Percentiles rank a stretch among this genome's conserved stretches.
These are phyloP conservation scores for Neolamprologus ventralis DNA, from an alignment of 2,113 vertebrate genomes.

Conservation along the genomic window DNA sequence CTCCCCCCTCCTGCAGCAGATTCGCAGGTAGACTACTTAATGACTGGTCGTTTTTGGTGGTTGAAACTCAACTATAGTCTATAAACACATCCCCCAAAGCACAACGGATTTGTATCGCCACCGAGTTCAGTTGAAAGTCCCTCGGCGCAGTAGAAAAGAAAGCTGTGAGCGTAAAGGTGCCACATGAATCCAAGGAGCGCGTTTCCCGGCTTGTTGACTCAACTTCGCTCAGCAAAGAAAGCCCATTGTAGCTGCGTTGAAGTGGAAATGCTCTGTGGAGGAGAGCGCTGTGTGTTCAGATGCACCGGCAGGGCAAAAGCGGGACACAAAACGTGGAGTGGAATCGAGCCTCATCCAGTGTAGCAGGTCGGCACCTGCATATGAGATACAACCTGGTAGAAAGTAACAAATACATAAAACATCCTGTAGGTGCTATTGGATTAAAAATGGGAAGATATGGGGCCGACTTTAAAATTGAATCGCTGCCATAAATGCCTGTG, in stretches of 20 bases:
- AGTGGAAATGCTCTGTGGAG: slow-evolving; percentile 30
- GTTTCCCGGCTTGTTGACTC: slow-evolving; percentile 6
- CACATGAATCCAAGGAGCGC: slow-evolving; percentile 51
- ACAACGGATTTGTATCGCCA: background rate
- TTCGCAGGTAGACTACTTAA: slow-evolving; percentile 42
- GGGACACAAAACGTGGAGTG: slow-evolving; percentile 59
- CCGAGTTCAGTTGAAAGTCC: slow-evolving; percentile 2
- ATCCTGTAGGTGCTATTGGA: background rate
- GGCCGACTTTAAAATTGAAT: background rate
- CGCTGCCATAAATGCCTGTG: background rate
- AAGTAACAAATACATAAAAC: background rate
- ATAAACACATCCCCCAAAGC: slow-evolving; percentile 15
- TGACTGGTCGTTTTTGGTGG: slow-evolving; percentile 7
- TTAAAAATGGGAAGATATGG: background rate
- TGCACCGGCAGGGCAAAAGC: slow-evolving; percentile 17
- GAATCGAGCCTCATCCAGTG: slow-evolving; percentile 28
- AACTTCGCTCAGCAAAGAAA: slow-evolving; percentile 46
- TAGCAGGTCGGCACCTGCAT: background rate
- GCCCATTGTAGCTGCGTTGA: slow-evolving; percentile 1
- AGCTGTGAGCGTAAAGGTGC: slow-evolving; percentile 15
- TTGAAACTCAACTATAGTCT: slow-evolving; percentile 30
- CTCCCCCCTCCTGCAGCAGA: slow-evolving; percentile 25
- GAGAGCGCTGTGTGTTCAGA: slow-evolving; percentile 34
- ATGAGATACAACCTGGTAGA: background rate
- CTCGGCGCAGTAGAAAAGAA: background rate